Base-by-base conservation (phyloP, 2,113 vertebrate genomes). In the Calidris pugnax region DNA sequence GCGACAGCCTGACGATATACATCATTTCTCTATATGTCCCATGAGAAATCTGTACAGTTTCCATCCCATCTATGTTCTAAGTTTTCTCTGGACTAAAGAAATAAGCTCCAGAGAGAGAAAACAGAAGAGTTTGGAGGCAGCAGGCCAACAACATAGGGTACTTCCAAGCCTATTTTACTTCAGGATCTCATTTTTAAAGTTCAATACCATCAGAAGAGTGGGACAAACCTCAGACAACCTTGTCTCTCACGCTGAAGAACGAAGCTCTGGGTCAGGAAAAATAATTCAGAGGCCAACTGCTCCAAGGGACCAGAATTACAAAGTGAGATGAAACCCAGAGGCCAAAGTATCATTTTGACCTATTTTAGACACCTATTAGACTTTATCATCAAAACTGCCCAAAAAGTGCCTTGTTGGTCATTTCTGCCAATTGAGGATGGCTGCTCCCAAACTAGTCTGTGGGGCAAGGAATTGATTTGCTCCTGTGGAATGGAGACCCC, bases 1-100 rank as follows among this genome's bases (percentile, higher is more conserved):
- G 35, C 21, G 14, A 30, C 2, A 28, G 28, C n/a, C 16, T 56
- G 47, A 53, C 20, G 15, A 18, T 5, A 4, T 26, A 5, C 10
- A 6, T 24, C 24, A 24, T 51, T 51, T 30, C 63, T 43, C 24
- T 2, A 1, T 4, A 28, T 0, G 4, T 17, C 41, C 27, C 43
- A 24, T 2, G 15, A 69, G 64, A 43, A 82, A 69, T 33, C 0
- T 14, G 26, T 37, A 62, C 21, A 12, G 45, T 20, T 81, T 71
- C 37, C 50, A 26, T 23, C 14, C 63, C 41, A 14, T 6, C 26
- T 33, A 16, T 3, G 2, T 19, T 45, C 50, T 3, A 19, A 45
- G 30, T 64, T 72, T 53, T 45, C 27, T 14, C 13, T 14, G 50
- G n/a, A 35, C 15, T 43, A 22, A 43, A 35, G 35, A 37, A 63